Evolutionary conservation across 2,113 vertebrate genomes (phyloP), one percentile per base, ranked within the genome.

Genomic region (Ranitomeya imitator): DNA sequence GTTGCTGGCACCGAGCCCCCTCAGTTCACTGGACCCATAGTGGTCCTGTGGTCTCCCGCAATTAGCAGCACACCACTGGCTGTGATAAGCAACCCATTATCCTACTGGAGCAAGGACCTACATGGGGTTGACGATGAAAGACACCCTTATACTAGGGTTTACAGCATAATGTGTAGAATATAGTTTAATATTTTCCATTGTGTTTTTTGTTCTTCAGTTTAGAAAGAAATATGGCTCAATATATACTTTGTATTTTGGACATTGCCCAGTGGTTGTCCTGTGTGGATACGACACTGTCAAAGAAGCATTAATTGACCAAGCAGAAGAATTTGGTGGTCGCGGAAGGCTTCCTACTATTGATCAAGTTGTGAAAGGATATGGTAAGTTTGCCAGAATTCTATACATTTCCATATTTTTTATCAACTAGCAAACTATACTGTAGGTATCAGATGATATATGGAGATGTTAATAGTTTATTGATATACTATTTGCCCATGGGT

Each of bases 161-260:
- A 45, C 37, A 45, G 37, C 12, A 11, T 57, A 0, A 57, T 57
- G 55, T 57, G 12, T 2, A 69, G 14, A 15, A 6, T 31, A n/a
- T 37, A 16, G 8, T 31, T 8, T 8, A 57, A 14, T 21, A 26
- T n/a, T 55, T 80, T 80, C 23, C 14, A 15, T 12, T 59, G 1
- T 52, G 6, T 45, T 9, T 67, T 5, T 74, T 57, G 11, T 45
- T 2, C 18, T 86, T 37, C 55, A 88, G 86, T 54, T 83, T 18
- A 31, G 9, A 26, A 54, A 83, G 31, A 82, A 88, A 52, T 88
- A 83, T 31, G 86, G 86, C 55, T 60, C 79, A 23, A 37, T 88
- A 16, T 88, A 88, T 37, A 88, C 86, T 10, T 0, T 88, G 7
- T 83, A 88, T 82, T 88, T 88, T 83, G 86, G 86, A 26, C 67